phyloP scores from a whole-genome alignment of 2,888 invertebrate genomes.

The Pristionchus japonicus region DNA sequence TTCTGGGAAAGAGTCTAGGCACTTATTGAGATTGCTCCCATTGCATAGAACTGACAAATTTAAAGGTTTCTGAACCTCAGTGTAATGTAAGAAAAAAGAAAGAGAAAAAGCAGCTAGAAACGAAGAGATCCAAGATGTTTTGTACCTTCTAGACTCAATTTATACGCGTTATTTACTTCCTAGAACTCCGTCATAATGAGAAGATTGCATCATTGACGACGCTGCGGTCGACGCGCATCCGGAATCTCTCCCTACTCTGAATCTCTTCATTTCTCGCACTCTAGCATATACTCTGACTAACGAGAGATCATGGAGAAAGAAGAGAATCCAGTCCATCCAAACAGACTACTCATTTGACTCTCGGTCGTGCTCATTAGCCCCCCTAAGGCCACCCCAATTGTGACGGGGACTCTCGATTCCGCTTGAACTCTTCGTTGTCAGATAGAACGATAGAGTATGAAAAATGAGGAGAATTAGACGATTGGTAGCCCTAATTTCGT shows the following conservation, averaged over 20 bases:
- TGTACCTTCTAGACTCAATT: not conserved
- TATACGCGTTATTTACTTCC: not conserved
- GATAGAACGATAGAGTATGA: not conserved
- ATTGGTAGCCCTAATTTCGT: not conserved
- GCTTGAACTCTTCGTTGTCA: not conserved
- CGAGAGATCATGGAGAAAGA: not conserved
- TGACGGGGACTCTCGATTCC: not conserved
- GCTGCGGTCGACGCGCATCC: not conserved
- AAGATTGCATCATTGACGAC: constrained; percentile 29
- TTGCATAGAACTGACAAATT: not conserved
- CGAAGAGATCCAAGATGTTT: not conserved
- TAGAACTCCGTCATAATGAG: constrained; percentile 11
- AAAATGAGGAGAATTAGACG: not conserved
- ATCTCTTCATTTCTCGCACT: not conserved
- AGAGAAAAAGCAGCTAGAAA: not conserved
- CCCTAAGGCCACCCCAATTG: not conserved
- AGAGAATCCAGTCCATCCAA: not conserved
- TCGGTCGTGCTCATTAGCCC: not conserved
- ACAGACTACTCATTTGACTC: constrained; percentile 31
- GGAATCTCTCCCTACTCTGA: not conserved
- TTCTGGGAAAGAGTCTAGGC: too few species aligned
- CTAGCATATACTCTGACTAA: too few species aligned
- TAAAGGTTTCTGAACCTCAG: too few species aligned
- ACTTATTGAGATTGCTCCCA: too few species aligned
- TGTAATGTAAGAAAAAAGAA: too few species aligned